phyloP scores from a whole-genome alignment of 2,797 vertebrate species.

The Caiman crocodilus region DNA sequence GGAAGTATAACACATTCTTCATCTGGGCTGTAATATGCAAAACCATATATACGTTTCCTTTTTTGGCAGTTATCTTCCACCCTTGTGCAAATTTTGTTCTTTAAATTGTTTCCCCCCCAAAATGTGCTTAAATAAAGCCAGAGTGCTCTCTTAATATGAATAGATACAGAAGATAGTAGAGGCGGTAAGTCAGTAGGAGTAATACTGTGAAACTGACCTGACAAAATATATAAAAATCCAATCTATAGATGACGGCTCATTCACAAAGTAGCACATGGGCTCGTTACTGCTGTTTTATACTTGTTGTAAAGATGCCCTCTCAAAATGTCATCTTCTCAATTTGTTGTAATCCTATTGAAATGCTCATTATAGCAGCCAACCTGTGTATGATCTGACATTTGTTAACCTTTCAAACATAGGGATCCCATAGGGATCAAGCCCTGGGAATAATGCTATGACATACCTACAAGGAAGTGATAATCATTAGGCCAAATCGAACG shows the following conservation, averaged over 20 bases:
- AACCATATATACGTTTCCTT: fast-evolving
- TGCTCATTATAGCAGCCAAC: background rate
- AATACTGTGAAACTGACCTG: slow-evolving; percentile 17
- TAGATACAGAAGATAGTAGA: background rate
- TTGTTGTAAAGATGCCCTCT: fast-evolving
- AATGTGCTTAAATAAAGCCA: background rate
- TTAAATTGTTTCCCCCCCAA: background rate
- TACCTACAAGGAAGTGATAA: background rate
- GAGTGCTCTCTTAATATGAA: background rate
- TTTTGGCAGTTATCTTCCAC: background rate
- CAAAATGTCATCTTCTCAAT: background rate
- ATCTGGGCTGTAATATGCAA: fast-evolving
- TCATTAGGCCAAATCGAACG: background rate
- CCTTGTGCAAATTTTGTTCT: background rate
- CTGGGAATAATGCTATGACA: background rate
- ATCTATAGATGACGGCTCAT: background rate
- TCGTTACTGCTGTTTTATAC: background rate
- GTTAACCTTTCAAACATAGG: background rate
- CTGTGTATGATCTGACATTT: background rate
- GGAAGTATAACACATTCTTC: background rate
- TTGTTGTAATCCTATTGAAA: background rate
- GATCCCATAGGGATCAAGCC: background rate
- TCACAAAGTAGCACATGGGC: background rate
- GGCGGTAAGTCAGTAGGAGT: background rate
- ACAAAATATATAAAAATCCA: background rate